Base-by-base conservation (phyloP, 2,797 vertebrate genomes). In the Denticeps clupeoides region DNA sequence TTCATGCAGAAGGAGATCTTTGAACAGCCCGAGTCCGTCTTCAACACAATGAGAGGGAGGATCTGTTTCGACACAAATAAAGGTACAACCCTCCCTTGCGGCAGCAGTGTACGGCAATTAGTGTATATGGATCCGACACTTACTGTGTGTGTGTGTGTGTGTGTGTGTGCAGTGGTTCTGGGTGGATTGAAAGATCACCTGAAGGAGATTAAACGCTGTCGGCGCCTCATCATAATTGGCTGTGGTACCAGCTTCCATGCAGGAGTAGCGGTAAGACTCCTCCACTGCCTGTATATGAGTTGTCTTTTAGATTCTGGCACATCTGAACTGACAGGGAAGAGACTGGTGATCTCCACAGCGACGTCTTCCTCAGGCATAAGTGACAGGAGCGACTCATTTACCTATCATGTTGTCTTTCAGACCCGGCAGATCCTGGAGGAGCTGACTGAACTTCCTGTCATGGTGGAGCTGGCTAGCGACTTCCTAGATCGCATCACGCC, bases 1-100 rank as follows among this genome's bases (percentile, higher is more conserved):
- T 97, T 93, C 73, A 97, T 97, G 93, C 93, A 97, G 67, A 97
- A 97, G 75, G 93, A 97, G 71, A 97, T 97, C 65, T 97, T 97
- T 26, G 93, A 97, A 62, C 93, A 97, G 74, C 93, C 93, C 0
- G 93, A 97, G 58, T 97, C 93, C 0, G 82, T 97, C n/a, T 82
- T 94, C 57, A 97, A 97, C 68, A 97, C 93, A 0, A 94, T 97
- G 93, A 89, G 93, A 70, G 93, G 93, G 21, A 79, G 93, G 21
- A 89, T 97, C 67, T 92, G 87, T 64, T 95, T 93, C 2, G 90
- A 93, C 45, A 73, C 67, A 51, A 86, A 85, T 65, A 84, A 66
- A 88, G 93, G 93, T 96, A 67, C 32, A 11, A 25, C 5, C 24
- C 2, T 25, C 24, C 25, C 27, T 29, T 11, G 2, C n/a, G n/a